Evolutionary conservation across 2,113 vertebrate species (phyloP).

Genomic region (Scomber colias): DNA sequence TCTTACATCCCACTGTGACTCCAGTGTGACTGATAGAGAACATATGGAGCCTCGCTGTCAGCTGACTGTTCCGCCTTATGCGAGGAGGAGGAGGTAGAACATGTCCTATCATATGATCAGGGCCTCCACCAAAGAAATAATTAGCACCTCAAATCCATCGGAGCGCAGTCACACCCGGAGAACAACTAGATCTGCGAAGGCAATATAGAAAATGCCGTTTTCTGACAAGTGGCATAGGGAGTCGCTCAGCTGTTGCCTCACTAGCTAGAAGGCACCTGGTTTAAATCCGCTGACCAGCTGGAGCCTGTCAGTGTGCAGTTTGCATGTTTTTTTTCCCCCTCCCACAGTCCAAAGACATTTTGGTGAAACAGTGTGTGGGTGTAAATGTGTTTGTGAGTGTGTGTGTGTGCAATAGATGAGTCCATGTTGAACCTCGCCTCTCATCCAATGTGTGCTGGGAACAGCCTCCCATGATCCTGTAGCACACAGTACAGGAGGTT

Average conservation of each 20-base stretch:
- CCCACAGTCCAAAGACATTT: background rate
- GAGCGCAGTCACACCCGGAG: background rate
- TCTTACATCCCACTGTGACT: conserved; percentile 42
- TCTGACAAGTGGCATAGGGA: background rate
- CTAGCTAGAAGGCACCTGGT: background rate
- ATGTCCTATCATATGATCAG: conserved; percentile 30
- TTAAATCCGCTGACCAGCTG: background rate
- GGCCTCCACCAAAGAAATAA: conserved; percentile 33
- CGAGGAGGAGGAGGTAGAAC: background rate
- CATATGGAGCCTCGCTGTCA: conserved; percentile 59
- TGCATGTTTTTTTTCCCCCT: background rate
- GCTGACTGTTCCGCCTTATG: conserved; percentile 28
- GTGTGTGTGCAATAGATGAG: background rate
- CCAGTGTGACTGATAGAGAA: conserved; percentile 44
- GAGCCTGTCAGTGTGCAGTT: background rate
- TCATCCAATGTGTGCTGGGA: conserved; percentile 1
- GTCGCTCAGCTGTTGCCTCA: background rate
- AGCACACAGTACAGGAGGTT: background rate
- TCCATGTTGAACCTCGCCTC: background rate
- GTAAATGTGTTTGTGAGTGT: background rate
- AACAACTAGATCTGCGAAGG: background rate
- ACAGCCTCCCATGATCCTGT: conserved; percentile 13
- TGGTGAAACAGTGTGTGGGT: background rate
- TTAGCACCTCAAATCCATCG: conserved; percentile 5
- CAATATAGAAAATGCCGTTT: background rate